These are phyloP conservation scores for Solea solea DNA, from an alignment of 2,113 vertebrate species.

Conservation along the genomic window DNA sequence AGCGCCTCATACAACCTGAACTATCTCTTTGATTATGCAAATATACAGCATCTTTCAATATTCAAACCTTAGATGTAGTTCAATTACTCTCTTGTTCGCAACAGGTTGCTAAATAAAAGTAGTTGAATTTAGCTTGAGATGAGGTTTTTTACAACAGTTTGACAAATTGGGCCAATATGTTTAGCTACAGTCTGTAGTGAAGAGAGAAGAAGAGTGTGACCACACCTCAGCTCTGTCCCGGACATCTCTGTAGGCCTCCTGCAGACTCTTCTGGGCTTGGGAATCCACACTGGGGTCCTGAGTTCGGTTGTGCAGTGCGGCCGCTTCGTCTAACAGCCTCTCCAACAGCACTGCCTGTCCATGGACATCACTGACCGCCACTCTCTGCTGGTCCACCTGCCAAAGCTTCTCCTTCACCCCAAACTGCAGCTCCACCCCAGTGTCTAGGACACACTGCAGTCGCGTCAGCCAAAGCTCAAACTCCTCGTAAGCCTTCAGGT, in stretches of 20 bases:
- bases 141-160: no score
- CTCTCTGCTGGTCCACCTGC: constrained; percentile 88
- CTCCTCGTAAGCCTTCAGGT: constrained; percentile 89
- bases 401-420: constrained; percentile 92
- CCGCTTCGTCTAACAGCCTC: constrained; percentile 90
- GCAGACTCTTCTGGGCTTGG: constrained; percentile 84
- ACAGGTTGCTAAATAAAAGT: no score
- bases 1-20: no score
- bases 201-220: background rate
- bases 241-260: constrained; percentile 83
- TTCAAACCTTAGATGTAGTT: no score
- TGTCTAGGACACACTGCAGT: constrained; percentile 82
- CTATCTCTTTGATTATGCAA: no score
- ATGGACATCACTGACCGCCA: constrained; percentile 83
- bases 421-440: constrained; percentile 87
- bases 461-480: constrained; percentile 88
- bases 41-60: no score
- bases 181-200: background rate
- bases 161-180: background rate
- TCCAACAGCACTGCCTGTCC: constrained; percentile 85
- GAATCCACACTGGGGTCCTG: constrained; percentile 89
- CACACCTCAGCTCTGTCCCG: constrained; percentile 86
- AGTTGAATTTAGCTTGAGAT: no score
- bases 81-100: no score
- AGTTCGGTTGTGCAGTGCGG: constrained; percentile 85